Evolutionary conservation across 1,140 invertebrate species (phyloP).

Genomic region (Sinella curviseta): DNA sequence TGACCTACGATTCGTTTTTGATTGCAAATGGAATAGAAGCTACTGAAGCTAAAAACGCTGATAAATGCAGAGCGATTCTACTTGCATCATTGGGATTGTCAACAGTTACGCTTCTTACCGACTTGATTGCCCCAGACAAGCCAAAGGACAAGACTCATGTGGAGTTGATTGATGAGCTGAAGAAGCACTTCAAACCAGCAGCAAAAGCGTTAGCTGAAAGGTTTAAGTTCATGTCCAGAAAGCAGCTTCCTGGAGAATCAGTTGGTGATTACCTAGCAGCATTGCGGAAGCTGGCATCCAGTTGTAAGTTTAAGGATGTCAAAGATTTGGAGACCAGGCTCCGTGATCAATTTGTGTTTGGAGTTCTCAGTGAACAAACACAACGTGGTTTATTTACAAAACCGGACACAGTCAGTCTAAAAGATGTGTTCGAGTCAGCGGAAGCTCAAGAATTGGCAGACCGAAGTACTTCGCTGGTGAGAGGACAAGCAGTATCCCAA

Average conservation of each 20-base stretch:
- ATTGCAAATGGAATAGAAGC: no score
- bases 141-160: no score
- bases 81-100: no score
- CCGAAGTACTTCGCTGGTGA: background rate
- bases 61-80: no score
- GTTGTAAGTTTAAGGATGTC: slow-evolving; percentile 2
- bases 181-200: no score
- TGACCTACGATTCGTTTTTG: no score
- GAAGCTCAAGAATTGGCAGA: slow-evolving; percentile 9
- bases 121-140: no score
- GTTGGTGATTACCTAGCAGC: background rate
- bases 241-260: background rate
- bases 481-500: background rate
- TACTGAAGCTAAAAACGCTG: no score
- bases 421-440: background rate
- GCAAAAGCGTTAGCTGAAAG: no score
- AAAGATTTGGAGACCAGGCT: background rate
- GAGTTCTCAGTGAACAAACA: background rate
- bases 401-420: background rate
- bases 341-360: slow-evolving; percentile 9
- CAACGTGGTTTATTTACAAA: slow-evolving; percentile 3
- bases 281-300: background rate
- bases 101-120: no score
- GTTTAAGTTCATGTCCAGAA: background rate
- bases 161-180: no score